Conservation (phyloP, 2,113 vertebrate genomes). For the Vulpes ferrilata region DNA sequence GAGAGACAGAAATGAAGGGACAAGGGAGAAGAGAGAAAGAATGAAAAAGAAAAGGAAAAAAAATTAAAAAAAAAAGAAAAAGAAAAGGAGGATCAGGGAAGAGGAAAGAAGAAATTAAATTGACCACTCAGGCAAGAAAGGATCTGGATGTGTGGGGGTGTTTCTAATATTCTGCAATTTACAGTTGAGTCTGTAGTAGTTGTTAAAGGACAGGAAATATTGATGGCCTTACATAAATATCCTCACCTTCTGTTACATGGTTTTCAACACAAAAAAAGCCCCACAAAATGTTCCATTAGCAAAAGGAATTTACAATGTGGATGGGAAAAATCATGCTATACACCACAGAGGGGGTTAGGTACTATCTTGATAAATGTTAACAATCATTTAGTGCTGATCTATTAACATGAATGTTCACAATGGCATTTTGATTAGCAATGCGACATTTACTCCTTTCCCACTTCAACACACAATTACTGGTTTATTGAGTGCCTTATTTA, state of each 20-base stretch:
- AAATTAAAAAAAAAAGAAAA: background rate
- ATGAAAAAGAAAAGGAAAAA: background rate
- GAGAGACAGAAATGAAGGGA: background rate
- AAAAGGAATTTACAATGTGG: background rate
- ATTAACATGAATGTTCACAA: background rate
- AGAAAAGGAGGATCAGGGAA: background rate
- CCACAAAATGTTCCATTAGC: background rate
- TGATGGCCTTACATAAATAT: background rate
- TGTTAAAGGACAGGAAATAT: background rate
- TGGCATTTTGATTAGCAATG: constrained; percentile 11
- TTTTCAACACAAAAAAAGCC: background rate
- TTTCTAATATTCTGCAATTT: background rate
- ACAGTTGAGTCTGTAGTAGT: background rate
- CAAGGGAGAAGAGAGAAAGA: background rate
- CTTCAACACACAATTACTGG: background rate
- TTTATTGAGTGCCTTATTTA: background rate
- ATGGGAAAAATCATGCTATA: background rate
- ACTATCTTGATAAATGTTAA: background rate
- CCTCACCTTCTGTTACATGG: background rate
- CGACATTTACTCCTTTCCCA: background rate
- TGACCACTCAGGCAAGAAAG: background rate
- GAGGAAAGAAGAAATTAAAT: background rate
- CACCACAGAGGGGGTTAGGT: background rate
- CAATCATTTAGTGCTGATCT: background rate
- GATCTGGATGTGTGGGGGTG: no score